Evolutionary conservation across 64 coral and sea anemone species (phyloP), one percentile per base, ranked within the genome.

Genomic region (Actinia tenebrosa): DNA sequence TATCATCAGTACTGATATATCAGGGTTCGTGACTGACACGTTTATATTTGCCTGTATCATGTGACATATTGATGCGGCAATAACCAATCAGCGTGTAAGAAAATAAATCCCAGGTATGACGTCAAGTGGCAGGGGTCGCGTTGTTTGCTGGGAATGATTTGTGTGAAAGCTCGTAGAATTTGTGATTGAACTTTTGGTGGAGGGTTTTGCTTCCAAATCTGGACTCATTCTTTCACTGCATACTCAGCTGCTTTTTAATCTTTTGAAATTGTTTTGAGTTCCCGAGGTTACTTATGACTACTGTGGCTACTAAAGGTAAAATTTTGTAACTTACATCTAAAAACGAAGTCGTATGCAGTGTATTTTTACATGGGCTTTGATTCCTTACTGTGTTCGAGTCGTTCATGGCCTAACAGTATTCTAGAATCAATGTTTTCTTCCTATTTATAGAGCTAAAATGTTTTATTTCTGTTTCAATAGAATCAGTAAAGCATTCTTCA

Each of bases 291-390:
- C 60, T 63, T 79, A 92, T 92, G 90, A 92, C 90, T 79, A 87
- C 90, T 64, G 90, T 86, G 56, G 86, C 78, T 27, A 54, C 86
- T 46, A 92, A 92, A 87, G 90, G 90, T 92, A 92, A 87, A 87
- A 87, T 83, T 37, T 54, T 84, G 22, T 10, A 17, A 55, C 15
- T 71, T 87, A 68, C 53, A 25, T 37, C 0, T 37, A 63, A 68
- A 58, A 86, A 85, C 86, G 16, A 87, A 37, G 53, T 79, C 60
- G 90, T 84, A 83, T 92, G 90, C 90, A 92, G 90, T 92, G 63
- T 44, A 27, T 47, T 87, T 92, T 43, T 80, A 44, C 56, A 45
- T 52, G 16, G 37, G 50, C 56, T 17, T 44, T 81, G 83, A 53
- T 18, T 52, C 53, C 50, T 87, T 26, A 37, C 56, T 56, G 7